Evolutionary conservation across 2,888 invertebrate genomes (phyloP), one percentile per base, ranked within the genome.

Genomic region (Lasioglossum oenotherae): DNA sequence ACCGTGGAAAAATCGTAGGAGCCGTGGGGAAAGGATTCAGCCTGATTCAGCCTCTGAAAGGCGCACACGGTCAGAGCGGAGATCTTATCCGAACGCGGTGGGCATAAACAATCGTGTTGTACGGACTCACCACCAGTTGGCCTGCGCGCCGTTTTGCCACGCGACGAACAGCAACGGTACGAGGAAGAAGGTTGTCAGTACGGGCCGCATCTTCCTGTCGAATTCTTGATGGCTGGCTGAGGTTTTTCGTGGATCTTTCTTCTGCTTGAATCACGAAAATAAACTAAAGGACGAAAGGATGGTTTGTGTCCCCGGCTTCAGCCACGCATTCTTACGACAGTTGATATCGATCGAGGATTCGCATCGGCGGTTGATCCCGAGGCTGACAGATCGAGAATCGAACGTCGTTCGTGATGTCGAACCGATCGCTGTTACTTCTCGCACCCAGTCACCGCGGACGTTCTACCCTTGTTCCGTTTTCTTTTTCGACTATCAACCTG

Each of bases 81-180:
- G 85, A 86, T 86, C 23, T 80, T 76, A 87, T 86, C 86, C 16
- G 53, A 16, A 53, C 60, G 67, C 35, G 46, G 67, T 46, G 57
- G 77, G 77, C 79, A 81, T 86, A 86, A 87, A 87, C 87, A 86
- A 87, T 86, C 74, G 81, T 86, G 83, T 81, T 77, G 69, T 86
- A 74, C 38, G 78, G 77, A 93, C 95, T 95, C 91, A 95, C 95
- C 95, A 95, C 95, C 95, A 95, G 91, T 95, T 95, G 72, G 95
- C 95, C 80, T 92, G 91, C 77, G 91, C 94, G 84, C 94, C 93
- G 88, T 93, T 93, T 85, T 92, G 92, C 88, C 92, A 92, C 85
- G 92, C 93, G 90, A 93, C 89, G 85, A 94, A 85, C 85, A 92
- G 86, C 87, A 92, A 85, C 74, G 90, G 87, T 81, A 91, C 81